A percentile compares a stretch with the other conserved stretches of the same genome.
These are phyloP conservation scores for Onthophagus taurus DNA, from an alignment of 1,140 invertebrate genomes.

Conservation along the genomic window DNA sequence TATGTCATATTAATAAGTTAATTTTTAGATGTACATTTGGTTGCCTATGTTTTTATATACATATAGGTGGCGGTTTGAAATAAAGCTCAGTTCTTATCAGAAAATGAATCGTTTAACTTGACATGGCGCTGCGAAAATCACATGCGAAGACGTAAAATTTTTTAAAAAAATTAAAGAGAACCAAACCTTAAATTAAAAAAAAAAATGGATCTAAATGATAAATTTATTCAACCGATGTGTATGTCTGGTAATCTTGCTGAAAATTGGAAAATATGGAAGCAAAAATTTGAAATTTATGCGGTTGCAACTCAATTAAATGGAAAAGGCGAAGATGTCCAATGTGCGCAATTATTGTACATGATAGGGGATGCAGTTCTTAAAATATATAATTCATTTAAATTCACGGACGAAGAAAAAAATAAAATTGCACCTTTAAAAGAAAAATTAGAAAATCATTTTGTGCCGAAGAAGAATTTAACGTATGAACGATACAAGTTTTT, in stretches of 20 bases:
- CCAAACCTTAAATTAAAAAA: no score
- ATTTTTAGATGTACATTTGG: no score
- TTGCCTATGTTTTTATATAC: no score
- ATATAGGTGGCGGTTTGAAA: no score
- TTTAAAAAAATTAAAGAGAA: no score
- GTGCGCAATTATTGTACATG: slow-evolving; percentile 27
- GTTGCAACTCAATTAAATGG: slow-evolving; percentile 23
- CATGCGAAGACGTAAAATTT: no score
- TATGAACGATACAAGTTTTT: slow-evolving; percentile 23
- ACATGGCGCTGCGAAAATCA: no score
- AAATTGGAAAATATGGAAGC: slow-evolving; percentile 29
- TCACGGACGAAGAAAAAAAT: slow-evolving; percentile 24
- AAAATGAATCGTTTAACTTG: no score
- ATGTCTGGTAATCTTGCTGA: slow-evolving; percentile 26
- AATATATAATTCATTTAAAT: slow-evolving; percentile 29
- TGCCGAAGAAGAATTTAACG: slow-evolving; percentile 17
- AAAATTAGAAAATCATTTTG: slow-evolving; percentile 24
- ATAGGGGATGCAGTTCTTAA: slow-evolving; percentile 30
- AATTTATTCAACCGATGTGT: no score
- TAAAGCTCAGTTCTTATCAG: no score
- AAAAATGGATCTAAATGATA: no score
- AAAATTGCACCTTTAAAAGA: slow-evolving; percentile 17
- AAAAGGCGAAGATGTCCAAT: slow-evolving; percentile 25
- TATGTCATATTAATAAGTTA: no score
- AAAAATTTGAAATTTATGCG: slow-evolving; percentile 27